Evolutionary conservation across 2,888 invertebrate species (phyloP), one percentile per base, ranked within the genome.

Genomic region (Carterocephalus palaemon): DNA sequence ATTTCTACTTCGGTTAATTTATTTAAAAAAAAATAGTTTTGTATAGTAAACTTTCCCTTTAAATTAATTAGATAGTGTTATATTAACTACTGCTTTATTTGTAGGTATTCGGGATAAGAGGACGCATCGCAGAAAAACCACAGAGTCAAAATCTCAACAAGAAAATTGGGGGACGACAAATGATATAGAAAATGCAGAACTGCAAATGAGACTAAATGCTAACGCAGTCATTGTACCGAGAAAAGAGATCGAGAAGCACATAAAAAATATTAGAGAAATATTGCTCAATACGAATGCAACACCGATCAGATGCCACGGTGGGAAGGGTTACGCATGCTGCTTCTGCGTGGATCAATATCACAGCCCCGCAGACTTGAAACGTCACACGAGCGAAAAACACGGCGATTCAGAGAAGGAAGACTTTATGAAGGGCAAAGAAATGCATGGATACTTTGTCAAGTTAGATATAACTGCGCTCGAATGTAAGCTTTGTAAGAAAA

Each of bases 221-320:
- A 29, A 19, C 12, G 15, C 6, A 1, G 13, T 19, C 3, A 26
- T 34, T 2, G 16, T 42, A 2, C 9, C 20, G 4, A 13, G 9
- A 1, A 48, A 48, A 12, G 58, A 62, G 43, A 53, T 64, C 0
- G 52, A 64, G 5, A 64, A 64, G 33, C 75, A 77, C 24, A 65
- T 66, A 4, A 60, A 64, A 10, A 80, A 80, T 42, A 62, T 80
- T 1, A 57, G 61, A 28, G 66, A 67, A 17, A 69, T 80, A 41
- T 47, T 80, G 2, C 48, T 60, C 2, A 56, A 65, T 42, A 72
- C 82, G 0, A 83, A 81, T 31, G 82, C 82, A 0, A 82, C 82
- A 0, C 82, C 82, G 0, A 75, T 82, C 3, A 63, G 70, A 8
- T 64, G 67, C 26, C 63, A 67, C 7, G 66, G 64, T 0, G 72